Conservation (phyloP, 1,140 invertebrate species). For the Bombus confusus region DNA sequence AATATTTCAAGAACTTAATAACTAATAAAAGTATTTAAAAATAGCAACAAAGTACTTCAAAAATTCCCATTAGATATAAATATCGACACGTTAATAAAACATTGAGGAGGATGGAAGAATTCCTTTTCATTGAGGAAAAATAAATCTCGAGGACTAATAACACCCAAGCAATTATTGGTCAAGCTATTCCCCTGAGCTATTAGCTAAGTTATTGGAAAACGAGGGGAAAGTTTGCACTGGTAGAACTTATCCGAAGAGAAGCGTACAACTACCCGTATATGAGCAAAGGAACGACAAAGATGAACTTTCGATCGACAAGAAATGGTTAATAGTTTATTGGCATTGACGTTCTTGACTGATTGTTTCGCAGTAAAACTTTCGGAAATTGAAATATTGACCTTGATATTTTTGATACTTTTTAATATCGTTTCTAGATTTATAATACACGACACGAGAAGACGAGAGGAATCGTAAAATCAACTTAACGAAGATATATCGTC, state of each 20-base stretch:
- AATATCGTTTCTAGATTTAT: too few species aligned
- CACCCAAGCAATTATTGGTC: constrained; percentile 27
- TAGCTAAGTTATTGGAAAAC: constrained; percentile 37
- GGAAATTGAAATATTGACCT: too few species aligned
- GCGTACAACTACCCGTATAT: background rate
- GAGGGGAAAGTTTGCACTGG: constrained; percentile 17
- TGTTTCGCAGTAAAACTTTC: too few species aligned
- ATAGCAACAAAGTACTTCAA: too few species aligned
- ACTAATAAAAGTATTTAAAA: too few species aligned
- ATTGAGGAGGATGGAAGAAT: background rate
- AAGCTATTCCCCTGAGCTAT: constrained; percentile 24
- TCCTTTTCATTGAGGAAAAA: constrained; percentile 2
- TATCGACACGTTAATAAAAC: too few species aligned
- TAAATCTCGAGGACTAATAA: constrained; percentile 24
- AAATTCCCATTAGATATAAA: too few species aligned
- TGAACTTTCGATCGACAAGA: background rate
- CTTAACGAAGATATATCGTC: background rate
- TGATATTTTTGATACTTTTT: too few species aligned
- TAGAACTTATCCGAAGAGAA: background rate
- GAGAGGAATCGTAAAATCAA: too few species aligned
- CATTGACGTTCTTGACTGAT: background rate
- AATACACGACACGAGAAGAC: too few species aligned
- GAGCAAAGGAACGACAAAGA: background rate
- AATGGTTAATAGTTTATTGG: constrained; percentile 7
- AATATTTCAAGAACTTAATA: too few species aligned